These are phyloP conservation scores for Campylomormyrus numenius DNA, from an alignment of 2,113 vertebrate species.

Conservation along the genomic window DNA sequence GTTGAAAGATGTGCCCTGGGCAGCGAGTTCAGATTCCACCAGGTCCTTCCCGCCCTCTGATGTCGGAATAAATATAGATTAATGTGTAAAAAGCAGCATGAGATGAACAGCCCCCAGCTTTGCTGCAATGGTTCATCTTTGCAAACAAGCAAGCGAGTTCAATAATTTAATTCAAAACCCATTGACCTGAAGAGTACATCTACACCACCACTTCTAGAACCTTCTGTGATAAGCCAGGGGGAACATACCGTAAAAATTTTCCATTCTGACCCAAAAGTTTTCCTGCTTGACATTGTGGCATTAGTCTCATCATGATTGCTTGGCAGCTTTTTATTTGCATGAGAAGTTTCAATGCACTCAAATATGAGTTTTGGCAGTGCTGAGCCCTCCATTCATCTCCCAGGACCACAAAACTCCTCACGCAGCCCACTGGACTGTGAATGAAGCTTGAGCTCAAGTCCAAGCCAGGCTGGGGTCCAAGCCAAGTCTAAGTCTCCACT, in stretches of 20 bases:
- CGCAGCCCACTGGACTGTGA: not conserved
- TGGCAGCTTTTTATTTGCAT: not conserved
- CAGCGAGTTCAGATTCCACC: not conserved
- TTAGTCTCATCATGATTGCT: not conserved
- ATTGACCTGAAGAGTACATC: slow-evolving; percentile 4
- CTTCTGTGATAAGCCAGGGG: not conserved
- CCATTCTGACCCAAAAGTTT: not conserved
- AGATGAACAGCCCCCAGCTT: not conserved
- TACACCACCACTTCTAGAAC: not conserved
- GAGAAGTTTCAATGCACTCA: not conserved
- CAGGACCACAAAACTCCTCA: not conserved
- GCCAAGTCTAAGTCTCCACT: not conserved
- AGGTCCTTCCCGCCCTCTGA: not conserved
- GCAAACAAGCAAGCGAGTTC: not conserved
- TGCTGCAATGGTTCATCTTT: not conserved
- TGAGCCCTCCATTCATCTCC: not conserved
- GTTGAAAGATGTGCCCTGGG: not conserved
- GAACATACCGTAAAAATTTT: not conserved
- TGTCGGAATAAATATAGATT: not conserved
- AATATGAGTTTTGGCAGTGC: not conserved
- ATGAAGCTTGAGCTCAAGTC: not conserved
- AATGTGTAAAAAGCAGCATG: slow-evolving; percentile 1
- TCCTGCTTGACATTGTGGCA: not conserved
- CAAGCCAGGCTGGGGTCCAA: not conserved
- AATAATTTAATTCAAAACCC: slow-evolving; percentile 9